phyloP scores from a whole-genome alignment of 2,797 vertebrate genomes.

The Rhinogobio ventralis region DNA sequence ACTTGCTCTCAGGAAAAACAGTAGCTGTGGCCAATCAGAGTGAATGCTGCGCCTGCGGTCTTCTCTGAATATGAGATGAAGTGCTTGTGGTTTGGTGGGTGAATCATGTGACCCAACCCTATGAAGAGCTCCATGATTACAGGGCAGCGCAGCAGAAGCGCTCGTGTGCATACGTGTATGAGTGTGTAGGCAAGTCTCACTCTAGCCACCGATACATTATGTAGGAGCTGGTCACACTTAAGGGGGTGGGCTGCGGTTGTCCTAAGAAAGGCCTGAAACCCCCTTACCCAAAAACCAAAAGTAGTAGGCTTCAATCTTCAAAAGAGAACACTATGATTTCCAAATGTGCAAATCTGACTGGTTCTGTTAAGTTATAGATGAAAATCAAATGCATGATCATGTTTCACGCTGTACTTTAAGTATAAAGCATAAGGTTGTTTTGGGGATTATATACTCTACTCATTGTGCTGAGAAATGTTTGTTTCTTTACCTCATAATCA shows the following conservation, averaged over 20 bases:
- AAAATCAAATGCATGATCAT: slow-evolving; percentile 64
- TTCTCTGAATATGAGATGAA: slow-evolving; percentile 79
- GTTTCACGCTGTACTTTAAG: not conserved
- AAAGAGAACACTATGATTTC: slow-evolving; percentile 77
- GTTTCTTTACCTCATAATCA: not conserved
- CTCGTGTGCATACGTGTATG: slow-evolving; percentile 40
- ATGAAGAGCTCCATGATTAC: slow-evolving; percentile 80
- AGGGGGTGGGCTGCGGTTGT: slow-evolving; percentile 65
- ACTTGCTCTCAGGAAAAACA: slow-evolving; percentile 67
- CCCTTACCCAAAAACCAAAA: slow-evolving; percentile 81
- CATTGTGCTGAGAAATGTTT: not conserved
- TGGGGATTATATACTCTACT: not conserved
- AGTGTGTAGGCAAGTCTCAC: slow-evolving; percentile 62
- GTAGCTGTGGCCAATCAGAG: slow-evolving; percentile 63
- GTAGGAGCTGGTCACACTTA: slow-evolving; percentile 58
- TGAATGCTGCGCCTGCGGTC: slow-evolving; percentile 42
- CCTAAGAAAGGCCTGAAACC: slow-evolving; percentile 76
- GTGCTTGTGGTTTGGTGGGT: slow-evolving; percentile 81
- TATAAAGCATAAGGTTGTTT: not conserved
- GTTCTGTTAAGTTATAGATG: slow-evolving; percentile 50
- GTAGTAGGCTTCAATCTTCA: slow-evolving; percentile 82
- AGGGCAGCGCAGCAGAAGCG: slow-evolving; percentile 70
- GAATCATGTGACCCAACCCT: slow-evolving; percentile 77
- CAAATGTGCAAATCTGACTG: slow-evolving; percentile 80
- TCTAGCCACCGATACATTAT: slow-evolving; percentile 71